Evolutionary conservation across 1,140 invertebrate genomes (phyloP).

Genomic region (Drosophila insularis): DNA sequence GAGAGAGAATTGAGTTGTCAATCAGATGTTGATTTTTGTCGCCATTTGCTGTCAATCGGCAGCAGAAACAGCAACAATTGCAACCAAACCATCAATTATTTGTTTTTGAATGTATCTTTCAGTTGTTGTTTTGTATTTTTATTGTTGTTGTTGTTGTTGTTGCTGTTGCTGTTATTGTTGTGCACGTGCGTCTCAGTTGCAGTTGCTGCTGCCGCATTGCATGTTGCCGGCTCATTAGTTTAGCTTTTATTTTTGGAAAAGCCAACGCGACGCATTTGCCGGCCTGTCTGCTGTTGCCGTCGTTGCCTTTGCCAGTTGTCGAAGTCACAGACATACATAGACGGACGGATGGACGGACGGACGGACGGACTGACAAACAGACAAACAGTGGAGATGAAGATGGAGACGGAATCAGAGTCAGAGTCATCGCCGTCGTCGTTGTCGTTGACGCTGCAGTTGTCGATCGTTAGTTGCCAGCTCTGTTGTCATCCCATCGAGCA

Average conservation of each 20-base stretch:
- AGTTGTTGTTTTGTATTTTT: not conserved
- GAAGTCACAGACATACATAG: constrained; percentile 23
- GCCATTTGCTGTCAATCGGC: constrained; percentile 76
- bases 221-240: constrained; percentile 80
- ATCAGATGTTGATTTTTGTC: constrained; percentile 77
- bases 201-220: constrained; percentile 62
- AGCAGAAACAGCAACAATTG: constrained; percentile 52
- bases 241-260: constrained; percentile 81
- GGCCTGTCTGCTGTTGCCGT: constrained; percentile 56
- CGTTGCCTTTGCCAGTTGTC: constrained; percentile 21
- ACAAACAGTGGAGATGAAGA: constrained; percentile 32
- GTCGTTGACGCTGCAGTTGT: constrained; percentile 62
- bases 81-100: constrained; percentile 73
- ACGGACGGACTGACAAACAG: not conserved
- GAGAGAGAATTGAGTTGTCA: constrained; percentile 75
- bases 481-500: constrained; percentile 35
- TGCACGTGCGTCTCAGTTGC: constrained; percentile 68
- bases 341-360: not conserved
- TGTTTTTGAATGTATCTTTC: constrained; percentile 43
- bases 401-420: constrained; percentile 21
- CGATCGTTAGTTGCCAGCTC: constrained; percentile 74
- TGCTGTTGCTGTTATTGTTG: constrained; percentile 53
- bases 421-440: constrained; percentile 14
- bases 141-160: constrained; percentile 26
- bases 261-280: constrained; percentile 78